Percentiles rank a stretch among this genome's conserved stretches.
Evolutionary conservation across 2,113 vertebrate species (phyloP).

Genomic region (Percina caprodes): DNA sequence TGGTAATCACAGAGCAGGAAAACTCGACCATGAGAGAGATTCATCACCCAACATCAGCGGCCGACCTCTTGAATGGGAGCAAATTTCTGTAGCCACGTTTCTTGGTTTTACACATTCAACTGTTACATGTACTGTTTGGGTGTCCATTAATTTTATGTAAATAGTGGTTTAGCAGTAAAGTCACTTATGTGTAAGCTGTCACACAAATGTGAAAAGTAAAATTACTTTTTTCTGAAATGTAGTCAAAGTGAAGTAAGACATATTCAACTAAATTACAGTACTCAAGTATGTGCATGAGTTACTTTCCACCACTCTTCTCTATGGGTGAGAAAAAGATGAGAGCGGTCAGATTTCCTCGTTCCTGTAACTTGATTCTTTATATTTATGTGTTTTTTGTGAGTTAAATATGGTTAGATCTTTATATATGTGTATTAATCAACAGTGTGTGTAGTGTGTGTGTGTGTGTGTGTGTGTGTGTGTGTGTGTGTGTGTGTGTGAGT

Average conservation of each 20-base stretch:
- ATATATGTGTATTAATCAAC: neutral
- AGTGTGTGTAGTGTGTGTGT: slow-evolving; percentile 2
- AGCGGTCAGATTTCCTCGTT: neutral
- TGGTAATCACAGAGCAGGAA: no score
- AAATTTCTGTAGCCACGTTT: no score
- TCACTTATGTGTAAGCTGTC: neutral
- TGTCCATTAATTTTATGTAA: no score
- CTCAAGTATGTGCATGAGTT: no score
- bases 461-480: slow-evolving; percentile 1
- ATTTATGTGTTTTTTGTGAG: neutral
- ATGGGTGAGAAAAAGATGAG: no score
- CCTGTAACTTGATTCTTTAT: neutral
- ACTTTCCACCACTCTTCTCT: neutral
- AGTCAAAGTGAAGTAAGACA: neutral
- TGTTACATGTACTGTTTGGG: no score
- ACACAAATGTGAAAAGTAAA: neutral
- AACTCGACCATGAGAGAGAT: no score
- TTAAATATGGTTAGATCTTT: neutral
- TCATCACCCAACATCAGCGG: no score
- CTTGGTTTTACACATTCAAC: no score
- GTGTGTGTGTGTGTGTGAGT: neutral
- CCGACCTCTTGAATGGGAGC: no score
- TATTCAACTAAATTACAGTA: neutral
- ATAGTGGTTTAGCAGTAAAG: no score
- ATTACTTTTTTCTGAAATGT: no score